Conservation (phyloP, 2,888 invertebrate species). For the Chironomus tentans region DNA sequence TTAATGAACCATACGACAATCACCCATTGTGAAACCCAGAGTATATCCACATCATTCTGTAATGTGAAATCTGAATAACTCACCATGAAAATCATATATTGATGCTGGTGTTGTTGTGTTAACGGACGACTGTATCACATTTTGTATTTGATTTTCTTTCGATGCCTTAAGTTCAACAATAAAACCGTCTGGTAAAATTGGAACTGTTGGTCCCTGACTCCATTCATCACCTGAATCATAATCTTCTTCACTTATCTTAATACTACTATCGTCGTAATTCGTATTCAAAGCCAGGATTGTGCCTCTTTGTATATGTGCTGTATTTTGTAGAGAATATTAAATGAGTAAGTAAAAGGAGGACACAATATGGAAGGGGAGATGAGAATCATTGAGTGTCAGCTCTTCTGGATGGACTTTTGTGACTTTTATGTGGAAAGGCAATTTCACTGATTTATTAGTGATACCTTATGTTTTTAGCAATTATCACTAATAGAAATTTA, state of each 20-base stretch:
- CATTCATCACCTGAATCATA: constrained; percentile 13
- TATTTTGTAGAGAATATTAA: too few species aligned
- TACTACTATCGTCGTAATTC: background rate
- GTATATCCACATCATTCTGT: background rate
- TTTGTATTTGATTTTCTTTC: background rate
- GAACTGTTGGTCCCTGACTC: background rate
- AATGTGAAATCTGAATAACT: background rate
- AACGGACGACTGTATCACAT: constrained; percentile 9
- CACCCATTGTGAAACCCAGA: background rate
- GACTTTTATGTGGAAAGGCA: too few species aligned
- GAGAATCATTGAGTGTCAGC: background rate
- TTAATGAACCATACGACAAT: background rate
- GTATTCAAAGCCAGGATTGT: constrained; percentile 4
- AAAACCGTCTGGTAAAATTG: background rate
- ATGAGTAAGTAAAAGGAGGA: background rate
- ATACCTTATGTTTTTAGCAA: too few species aligned
- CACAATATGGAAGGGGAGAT: background rate
- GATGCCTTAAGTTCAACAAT: constrained; percentile 4
- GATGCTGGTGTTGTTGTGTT: constrained; percentile 6
- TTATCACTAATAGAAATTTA: too few species aligned
- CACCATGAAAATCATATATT: constrained; percentile 22
- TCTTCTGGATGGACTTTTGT: too few species aligned
- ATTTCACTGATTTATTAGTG: too few species aligned
- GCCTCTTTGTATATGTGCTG: background rate
- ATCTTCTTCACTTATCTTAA: background rate